Conservation (phyloP, 2,113 vertebrate species). For the Podarcis raffonei region DNA sequence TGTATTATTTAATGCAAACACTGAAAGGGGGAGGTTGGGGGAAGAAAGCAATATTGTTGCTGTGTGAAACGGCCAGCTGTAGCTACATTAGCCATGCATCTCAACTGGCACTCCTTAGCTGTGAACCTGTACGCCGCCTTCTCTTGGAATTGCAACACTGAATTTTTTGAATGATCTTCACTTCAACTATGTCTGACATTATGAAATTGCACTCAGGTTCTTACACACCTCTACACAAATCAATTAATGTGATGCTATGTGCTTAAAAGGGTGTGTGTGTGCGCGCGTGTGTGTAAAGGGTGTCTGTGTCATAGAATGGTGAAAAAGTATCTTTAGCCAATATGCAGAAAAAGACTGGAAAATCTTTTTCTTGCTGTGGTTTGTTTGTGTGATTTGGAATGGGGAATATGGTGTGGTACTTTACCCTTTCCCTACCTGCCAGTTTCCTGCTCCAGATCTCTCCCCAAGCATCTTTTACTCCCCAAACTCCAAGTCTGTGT, state of each 20-base stretch:
- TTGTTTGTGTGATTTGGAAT: not conserved
- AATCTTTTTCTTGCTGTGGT: not conserved
- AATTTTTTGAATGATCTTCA: not conserved
- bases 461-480: not conserved
- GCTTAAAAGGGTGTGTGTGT: not conserved
- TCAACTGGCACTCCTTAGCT: not conserved
- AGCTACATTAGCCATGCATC: not conserved
- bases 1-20: too few relatives aligned
- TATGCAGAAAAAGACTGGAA: not conserved
- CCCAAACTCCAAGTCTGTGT: not conserved
- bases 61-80: not conserved
- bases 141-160: not conserved
- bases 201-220: not conserved
- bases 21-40: too few relatives aligned
- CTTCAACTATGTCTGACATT: not conserved
- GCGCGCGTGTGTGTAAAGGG: not conserved
- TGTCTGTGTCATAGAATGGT: not conserved
- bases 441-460: not conserved
- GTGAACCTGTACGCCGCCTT: not conserved
- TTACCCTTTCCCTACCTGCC: not conserved
- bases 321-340: not conserved
- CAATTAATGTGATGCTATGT: not conserved
- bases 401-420: not conserved
- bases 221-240: not conserved
- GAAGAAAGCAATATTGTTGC: not conserved